A percentile compares a stretch with the other conserved stretches of the same genome.
Conservation (phyloP, 2,113 vertebrate species). For the Amphiprion ocellaris region DNA sequence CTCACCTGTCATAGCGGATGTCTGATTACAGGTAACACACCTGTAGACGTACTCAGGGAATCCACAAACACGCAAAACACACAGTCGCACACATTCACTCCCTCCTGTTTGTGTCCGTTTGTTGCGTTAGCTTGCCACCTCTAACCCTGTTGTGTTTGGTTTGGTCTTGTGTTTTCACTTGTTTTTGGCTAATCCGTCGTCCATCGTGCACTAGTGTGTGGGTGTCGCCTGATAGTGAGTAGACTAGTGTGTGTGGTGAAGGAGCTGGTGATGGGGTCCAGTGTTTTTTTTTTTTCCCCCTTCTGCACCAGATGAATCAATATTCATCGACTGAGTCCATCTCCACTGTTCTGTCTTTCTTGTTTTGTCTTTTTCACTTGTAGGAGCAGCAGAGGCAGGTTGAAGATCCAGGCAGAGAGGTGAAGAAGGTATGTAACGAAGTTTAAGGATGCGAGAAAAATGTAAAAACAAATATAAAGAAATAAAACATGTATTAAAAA, state of each 20-base stretch:
- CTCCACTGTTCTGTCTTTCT: constrained; percentile 12
- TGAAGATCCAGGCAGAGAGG: constrained; percentile 91
- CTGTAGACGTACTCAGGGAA: not conserved
- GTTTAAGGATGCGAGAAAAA: too few relatives aligned
- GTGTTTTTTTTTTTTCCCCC: not conserved
- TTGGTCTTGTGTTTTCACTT: constrained; percentile 34
- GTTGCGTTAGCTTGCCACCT: constrained; percentile 51
- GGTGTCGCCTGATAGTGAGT: constrained; percentile 31
- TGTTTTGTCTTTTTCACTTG: not conserved
- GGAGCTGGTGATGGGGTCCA: constrained; percentile 48
- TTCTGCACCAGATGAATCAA: not conserved
- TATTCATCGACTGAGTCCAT: constrained; percentile 5
- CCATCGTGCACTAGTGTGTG: constrained; percentile 2
- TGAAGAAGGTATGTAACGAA: constrained; percentile 89
- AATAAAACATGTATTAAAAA: too few relatives aligned
- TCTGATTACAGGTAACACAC: constrained; percentile 15
- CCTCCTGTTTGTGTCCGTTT: constrained; percentile 47
- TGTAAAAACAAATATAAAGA: too few relatives aligned
- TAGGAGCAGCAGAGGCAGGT: constrained; percentile 93
- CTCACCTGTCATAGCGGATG: constrained; percentile 1
- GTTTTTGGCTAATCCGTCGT: constrained; percentile 28
- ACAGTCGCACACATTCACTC: constrained; percentile 17
- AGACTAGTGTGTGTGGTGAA: constrained; percentile 37
- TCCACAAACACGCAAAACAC: not conserved
- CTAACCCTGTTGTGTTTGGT: constrained; percentile 54